Base-by-base conservation (phyloP, 2,888 invertebrate species). In the Polydrusus pterygomalis region DNA sequence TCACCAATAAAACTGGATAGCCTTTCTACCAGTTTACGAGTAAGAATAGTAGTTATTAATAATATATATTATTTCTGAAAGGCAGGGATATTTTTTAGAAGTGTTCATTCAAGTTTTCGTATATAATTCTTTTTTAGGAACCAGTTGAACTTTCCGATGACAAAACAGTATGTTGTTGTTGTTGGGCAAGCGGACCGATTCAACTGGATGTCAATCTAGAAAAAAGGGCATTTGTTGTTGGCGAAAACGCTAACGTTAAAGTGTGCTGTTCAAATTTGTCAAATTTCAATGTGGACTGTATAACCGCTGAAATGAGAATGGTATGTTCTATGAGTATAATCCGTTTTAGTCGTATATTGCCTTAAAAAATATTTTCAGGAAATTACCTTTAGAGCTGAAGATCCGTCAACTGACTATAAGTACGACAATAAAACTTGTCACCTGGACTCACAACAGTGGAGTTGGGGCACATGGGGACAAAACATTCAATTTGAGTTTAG, bases 111-210 rank as follows among this genome's bases (percentile, higher is more conserved):
- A 25, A 25, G 25, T 3, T 3, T 3, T 25, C 1, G 1, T 25
- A 3, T 25, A 25, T 25, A 25, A 3, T 58, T 54, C 1, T 68
- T 34, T 80, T 80, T 75, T 51, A 94, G 92, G 91, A 93, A 83
- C 92, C 93, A 8, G 90, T 92, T 15, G 91, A 91, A 78, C 88
- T 92, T 81, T 92, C 93, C 83, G 88, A 93, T 82, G 93, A 93
- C 81, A 95, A 95, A 87, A 91, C 91, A 7, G 94, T 95, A 83
- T 94, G 95, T 82, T 96, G 95, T 83, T 91, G 93, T 75, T 96
- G 95, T 83, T 95, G 95, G 83, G 91, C 91, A 17, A 93, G 94
- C 0, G 92, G 93, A 0, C 94, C 95, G 0, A 85, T 96, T 43
- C 90, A 92, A 0, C 90, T 94, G 45, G 91, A 92, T 73, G 91